Evolutionary conservation across 2,797 vertebrate genomes (phyloP), one percentile per base, ranked within the genome.

Genomic region (Syndactyla subalaris): DNA sequence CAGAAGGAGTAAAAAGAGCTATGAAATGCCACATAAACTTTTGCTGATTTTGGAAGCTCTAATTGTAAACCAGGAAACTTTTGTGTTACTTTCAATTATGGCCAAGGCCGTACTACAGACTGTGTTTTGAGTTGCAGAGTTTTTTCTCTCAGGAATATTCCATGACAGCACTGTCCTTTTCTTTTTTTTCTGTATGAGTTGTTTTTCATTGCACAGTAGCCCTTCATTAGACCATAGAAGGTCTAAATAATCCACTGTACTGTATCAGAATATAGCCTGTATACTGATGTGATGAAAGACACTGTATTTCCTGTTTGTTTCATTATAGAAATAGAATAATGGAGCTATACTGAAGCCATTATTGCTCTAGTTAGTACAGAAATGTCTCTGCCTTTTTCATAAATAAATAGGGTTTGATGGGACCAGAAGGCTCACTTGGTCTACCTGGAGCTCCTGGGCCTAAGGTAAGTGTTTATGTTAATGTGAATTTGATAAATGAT

Each of bases 361-460:
- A 39, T 74, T 92, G 21, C 24, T 85, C 30, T 77, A 22, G 58
- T 32, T 72, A 49, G 29, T 88, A 38, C 5, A 66, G 61, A 92
- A 91, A 70, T 46, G 7, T 83, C 32, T 92, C 21, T 79, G 17
- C 66, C 45, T 91, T 83, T 81, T 84, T 88, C 85, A 51, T 36
- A 89, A 89, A 88, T 92, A 61, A 52, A 52, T 88, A 99, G 99
- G 99, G 99, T 75, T 97, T 99, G 78, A 97, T 97, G 88, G 99
- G 99, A 97, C 97, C 97, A 87, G 98, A 94, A 75, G 98, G 99
- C 55, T 96, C 96, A 82, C 97, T 98, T 93, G 99, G 99, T 88
- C 96, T 98, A 74, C 97, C 97, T 92, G 99, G 99, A 98, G 76
- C 85, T 78, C 86, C 92, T 84, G 99, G 99, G 93, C 71, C 92